phyloP scores from a whole-genome alignment of 2,797 vertebrate species.

The Schizopygopsis pylzovi region DNA sequence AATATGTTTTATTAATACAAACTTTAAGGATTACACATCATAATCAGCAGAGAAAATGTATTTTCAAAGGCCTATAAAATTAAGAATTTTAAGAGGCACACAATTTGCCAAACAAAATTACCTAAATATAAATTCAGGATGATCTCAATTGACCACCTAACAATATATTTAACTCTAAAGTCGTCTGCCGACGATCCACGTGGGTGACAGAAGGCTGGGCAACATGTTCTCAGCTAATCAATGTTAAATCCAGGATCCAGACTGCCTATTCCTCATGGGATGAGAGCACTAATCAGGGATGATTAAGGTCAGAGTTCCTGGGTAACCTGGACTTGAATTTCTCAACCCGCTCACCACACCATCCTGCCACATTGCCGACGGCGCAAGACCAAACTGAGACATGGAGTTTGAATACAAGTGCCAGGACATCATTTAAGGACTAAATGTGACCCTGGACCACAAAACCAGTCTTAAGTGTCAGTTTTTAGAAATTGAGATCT shows the following conservation, averaged over 20 bases:
- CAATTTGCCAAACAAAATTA: not conserved
- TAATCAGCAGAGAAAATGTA: not conserved
- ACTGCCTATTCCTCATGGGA: slow-evolving; percentile 56
- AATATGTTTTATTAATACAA: not conserved
- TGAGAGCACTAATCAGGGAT: slow-evolving; percentile 71
- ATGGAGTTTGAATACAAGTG: not conserved
- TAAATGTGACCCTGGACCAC: no score
- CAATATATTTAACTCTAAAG: not conserved
- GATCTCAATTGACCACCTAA: not conserved
- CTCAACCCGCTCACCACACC: slow-evolving; percentile 31
- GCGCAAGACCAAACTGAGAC: not conserved
- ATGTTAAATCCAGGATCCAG: slow-evolving; percentile 54
- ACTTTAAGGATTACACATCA: no score
- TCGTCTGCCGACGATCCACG: not conserved
- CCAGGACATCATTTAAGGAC: not conserved
- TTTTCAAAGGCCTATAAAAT: not conserved
- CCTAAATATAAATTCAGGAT: not conserved
- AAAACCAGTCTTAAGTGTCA: no score
- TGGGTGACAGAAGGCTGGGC: slow-evolving; percentile 31
- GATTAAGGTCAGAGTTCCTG: slow-evolving; percentile 74
- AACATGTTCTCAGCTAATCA: slow-evolving; percentile 52
- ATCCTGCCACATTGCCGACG: not conserved
- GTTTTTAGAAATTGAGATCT: no score
- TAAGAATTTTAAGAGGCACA: not conserved
- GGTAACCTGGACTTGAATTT: slow-evolving; percentile 60